Conservation (phyloP, 2,888 invertebrate genomes). For the Gortyna flavago region DNA sequence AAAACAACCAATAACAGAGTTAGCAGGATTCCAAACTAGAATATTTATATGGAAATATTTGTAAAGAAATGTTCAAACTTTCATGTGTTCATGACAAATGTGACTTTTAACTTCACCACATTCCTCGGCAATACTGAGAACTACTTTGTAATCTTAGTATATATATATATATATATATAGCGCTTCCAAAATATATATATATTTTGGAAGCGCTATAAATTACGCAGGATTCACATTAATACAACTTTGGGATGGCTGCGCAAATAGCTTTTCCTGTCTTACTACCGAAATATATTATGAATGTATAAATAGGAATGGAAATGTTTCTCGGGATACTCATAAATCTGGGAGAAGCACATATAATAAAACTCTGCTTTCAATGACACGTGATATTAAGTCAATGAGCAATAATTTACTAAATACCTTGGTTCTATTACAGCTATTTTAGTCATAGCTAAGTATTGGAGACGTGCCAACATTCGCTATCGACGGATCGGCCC, state of each 20-base stretch:
- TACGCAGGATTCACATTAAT: conserved; percentile 37
- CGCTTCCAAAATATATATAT: too few relatives aligned
- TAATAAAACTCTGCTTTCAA: conserved; percentile 8
- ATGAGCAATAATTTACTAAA: conserved; percentile 3
- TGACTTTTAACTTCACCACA: conserved; percentile 45
- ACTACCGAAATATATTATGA: conserved; percentile 17
- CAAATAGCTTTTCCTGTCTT: conserved; percentile 20
- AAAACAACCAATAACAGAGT: conserved; percentile 39
- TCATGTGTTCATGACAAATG: conserved; percentile 54
- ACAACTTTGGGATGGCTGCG: conserved; percentile 22
- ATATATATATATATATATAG: background rate
- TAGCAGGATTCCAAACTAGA: conserved; percentile 56
- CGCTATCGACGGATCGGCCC: conserved; percentile 5
- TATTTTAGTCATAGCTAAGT: conserved; percentile 11
- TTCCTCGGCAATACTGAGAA: conserved; percentile 23
- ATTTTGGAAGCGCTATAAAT: background rate
- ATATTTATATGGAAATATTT: conserved; percentile 69
- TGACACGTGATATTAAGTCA: conserved; percentile 12
- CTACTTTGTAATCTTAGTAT: conserved; percentile 17
- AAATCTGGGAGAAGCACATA: background rate
- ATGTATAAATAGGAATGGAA: conserved; percentile 12
- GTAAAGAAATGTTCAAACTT: conserved; percentile 55
- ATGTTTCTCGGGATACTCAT: conserved; percentile 5
- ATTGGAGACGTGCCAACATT: conserved; percentile 41
- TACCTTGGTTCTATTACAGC: too few relatives aligned